Evolutionary conservation across 2,888 invertebrate genomes (phyloP).

Genomic region (Drosophila limbata): DNA sequence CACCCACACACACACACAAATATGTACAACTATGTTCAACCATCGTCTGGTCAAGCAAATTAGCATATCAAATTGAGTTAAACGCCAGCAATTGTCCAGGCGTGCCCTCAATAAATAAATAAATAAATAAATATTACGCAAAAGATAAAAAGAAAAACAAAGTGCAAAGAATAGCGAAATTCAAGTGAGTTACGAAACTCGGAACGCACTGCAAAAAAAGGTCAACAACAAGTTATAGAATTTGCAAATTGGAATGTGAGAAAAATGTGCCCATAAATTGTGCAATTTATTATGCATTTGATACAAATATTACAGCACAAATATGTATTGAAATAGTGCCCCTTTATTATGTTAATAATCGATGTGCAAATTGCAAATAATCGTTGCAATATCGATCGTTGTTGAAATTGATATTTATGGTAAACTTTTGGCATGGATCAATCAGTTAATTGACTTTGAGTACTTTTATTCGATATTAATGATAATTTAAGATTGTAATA

Average conservation of each 20-base stretch:
- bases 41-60: conserved; percentile 44
- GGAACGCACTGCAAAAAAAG: conserved; percentile 11
- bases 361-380: neutral
- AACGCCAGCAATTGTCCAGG: conserved; percentile 64
- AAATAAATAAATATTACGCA: conserved; percentile 61
- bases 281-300: conserved; percentile 13
- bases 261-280: conserved; percentile 34
- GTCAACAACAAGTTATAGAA: conserved; percentile 19
- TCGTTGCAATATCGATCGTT: conserved; percentile 6
- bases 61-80: conserved; percentile 78
- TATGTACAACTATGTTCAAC: neutral
- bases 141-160: conserved; percentile 25
- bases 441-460: neutral
- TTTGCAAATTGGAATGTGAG: conserved; percentile 55
- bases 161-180: no score
- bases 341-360: conserved; percentile 12
- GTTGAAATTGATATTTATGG: conserved; percentile 2
- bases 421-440: neutral
- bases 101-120: conserved; percentile 65
- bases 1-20: neutral
- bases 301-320: conserved; percentile 1
- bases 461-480: neutral
- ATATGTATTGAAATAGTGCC: conserved; percentile 12
- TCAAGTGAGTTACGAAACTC: conserved; percentile 34
- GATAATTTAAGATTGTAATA: neutral